Conservation (phyloP, 2,797 vertebrate species). For the Lates japonicus region DNA sequence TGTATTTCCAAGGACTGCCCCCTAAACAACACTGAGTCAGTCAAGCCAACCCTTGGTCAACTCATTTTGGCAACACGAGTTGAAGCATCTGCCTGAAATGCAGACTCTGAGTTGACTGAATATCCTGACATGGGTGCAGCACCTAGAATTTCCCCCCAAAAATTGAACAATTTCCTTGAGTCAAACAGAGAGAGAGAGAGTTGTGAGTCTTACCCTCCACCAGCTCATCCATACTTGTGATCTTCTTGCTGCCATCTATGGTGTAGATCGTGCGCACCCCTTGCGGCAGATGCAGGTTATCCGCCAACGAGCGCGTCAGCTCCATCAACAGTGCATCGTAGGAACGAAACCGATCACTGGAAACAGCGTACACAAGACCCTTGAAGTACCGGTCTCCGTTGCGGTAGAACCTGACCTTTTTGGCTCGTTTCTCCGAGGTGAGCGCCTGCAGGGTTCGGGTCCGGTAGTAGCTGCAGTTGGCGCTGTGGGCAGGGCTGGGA, state of each 20-base stretch:
- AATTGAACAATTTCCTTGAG: not conserved
- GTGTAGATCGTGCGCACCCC: slow-evolving; percentile 96
- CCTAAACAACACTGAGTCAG: no score
- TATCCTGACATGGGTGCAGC: not conserved
- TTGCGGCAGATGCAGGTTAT: slow-evolving; percentile 96
- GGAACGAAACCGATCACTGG: slow-evolving; percentile 93
- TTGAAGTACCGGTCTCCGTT: slow-evolving; percentile 98
- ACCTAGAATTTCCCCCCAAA: not conserved
- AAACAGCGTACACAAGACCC: slow-evolving; percentile 95
- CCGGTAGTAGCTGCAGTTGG: slow-evolving; percentile 98
- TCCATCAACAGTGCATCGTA: slow-evolving; percentile 94
- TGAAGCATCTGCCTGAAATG: not conserved
- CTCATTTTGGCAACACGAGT: not conserved
- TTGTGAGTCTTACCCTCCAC: slow-evolving; percentile 87
- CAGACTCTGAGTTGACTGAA: not conserved
- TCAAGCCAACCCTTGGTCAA: not conserved
- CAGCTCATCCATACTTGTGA: slow-evolving; percentile 94
- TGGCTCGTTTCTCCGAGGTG: slow-evolving; percentile 95
- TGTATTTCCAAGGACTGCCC: no score
- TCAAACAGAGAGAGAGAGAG: not conserved
- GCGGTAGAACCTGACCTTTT: slow-evolving; percentile 97
- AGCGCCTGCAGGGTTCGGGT: slow-evolving; percentile 98
- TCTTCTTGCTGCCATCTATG: slow-evolving; percentile 91
- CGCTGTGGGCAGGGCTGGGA: slow-evolving; percentile 97
- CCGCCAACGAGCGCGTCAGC: slow-evolving; percentile 93